phyloP scores from a whole-genome alignment of 1,140 invertebrate genomes.

The Cyphomyrmex costatus region DNA sequence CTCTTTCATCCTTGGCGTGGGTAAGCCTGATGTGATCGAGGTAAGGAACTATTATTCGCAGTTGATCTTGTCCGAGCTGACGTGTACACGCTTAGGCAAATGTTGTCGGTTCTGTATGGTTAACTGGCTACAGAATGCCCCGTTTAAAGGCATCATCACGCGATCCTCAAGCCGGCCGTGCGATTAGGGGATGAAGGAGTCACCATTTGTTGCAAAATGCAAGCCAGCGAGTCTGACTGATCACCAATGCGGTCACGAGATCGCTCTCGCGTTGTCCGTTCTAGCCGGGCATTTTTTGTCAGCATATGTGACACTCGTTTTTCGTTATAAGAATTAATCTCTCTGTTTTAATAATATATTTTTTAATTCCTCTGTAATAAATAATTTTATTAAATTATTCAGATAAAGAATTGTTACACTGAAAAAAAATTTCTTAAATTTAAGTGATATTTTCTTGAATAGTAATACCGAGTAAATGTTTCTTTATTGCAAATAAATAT shows the following conservation, averaged over 20 bases:
- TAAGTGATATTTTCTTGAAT: too few species aligned
- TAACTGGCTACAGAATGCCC: slow-evolving; percentile 78
- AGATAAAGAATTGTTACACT: too few species aligned
- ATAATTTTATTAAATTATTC: too few species aligned
- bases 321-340: neutral
- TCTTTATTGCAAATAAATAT: too few species aligned
- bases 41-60: slow-evolving; percentile 66
- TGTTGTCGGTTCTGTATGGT: slow-evolving; percentile 79
- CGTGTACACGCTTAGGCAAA: slow-evolving; percentile 76
- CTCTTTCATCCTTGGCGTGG: slow-evolving; percentile 39
- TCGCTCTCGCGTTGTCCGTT: slow-evolving; percentile 57
- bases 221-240: slow-evolving; percentile 1
- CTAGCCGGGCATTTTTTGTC: slow-evolving; percentile 38
- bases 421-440: too few species aligned
- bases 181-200: slow-evolving; percentile 68
- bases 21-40: slow-evolving; percentile 38
- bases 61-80: slow-evolving; percentile 71
- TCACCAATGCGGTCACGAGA: slow-evolving; percentile 46
- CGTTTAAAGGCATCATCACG: slow-evolving; percentile 75
- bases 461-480: too few species aligned
- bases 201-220: slow-evolving; percentile 38
- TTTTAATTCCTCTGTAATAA: neutral
- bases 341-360: neutral
- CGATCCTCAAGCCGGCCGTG: slow-evolving; percentile 69
- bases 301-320: neutral